Percentiles rank a stretch among this genome's conserved stretches.
Conservation (phyloP, 2,888 invertebrate genomes). For the Limnephilus marmoratus region DNA sequence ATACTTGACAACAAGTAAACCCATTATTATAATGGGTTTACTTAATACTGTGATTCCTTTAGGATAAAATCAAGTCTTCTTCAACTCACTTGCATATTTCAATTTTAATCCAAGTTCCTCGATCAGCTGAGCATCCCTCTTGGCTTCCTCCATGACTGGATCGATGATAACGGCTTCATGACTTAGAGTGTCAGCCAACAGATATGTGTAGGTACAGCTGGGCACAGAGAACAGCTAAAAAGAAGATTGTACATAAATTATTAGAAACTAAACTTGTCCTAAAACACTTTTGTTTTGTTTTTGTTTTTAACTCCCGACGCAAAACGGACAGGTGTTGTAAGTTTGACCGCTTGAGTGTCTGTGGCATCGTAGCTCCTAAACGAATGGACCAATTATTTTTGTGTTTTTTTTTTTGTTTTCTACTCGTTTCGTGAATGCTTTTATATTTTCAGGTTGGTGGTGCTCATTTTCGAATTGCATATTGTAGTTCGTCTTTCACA, state of each 20-base stretch:
- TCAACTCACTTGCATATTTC: constrained; percentile 85
- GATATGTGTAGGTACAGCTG: constrained; percentile 96
- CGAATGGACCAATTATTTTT: no score
- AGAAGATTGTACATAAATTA: constrained; percentile 55
- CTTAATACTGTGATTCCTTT: no score
- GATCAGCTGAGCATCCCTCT: constrained; percentile 86
- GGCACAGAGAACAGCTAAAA: constrained; percentile 93
- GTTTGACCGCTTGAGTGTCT: no score
- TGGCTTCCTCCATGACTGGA: constrained; percentile 94
- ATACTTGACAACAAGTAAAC: not conserved
- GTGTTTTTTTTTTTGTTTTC: no score
- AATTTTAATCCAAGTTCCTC: constrained; percentile 85
- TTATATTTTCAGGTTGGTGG: no score
- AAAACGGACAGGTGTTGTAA: no score
- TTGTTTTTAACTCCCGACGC: no score
- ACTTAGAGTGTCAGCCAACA: constrained; percentile 87
- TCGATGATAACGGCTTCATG: constrained; percentile 95
- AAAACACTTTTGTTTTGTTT: not conserved
- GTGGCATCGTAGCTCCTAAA: no score
- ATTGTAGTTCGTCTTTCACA: no score
- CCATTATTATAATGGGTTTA: no score
- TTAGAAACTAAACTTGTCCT: not conserved
- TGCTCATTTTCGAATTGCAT: no score
- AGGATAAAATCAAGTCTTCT: not conserved
- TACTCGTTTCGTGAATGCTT: no score